These are phyloP conservation scores for Myzus persicae DNA, from an alignment of 1,140 invertebrate species.

Conservation along the genomic window DNA sequence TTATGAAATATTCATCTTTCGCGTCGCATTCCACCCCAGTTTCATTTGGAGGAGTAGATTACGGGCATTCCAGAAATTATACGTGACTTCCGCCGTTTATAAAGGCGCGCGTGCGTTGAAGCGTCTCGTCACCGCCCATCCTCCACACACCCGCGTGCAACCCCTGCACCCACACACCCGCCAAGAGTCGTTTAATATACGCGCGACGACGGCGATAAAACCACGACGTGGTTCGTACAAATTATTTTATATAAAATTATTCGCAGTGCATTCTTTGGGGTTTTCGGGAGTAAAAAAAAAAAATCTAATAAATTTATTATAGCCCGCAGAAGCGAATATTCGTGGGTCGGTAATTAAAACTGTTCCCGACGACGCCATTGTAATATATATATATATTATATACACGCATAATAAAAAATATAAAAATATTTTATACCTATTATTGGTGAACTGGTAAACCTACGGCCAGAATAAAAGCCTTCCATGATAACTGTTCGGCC, in stretches of 20 bases:
- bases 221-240: not conserved
- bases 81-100: not conserved
- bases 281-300: constrained; percentile 3
- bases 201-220: not conserved
- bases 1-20: constrained; percentile 29
- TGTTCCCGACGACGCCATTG: not conserved
- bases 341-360: not conserved
- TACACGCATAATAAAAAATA: not conserved
- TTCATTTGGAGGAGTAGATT: not conserved
- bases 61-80: constrained; percentile 24
- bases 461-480: not conserved
- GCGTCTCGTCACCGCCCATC: not conserved
- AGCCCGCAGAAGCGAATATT: not conserved
- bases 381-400: not conserved
- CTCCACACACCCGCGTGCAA: too few relatives aligned
- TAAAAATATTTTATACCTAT: not conserved
- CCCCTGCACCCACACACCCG: not conserved
- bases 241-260: constrained; percentile 4
- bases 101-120: not conserved
- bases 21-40: constrained; percentile 22
- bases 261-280: not conserved
- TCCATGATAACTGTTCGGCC: not conserved
- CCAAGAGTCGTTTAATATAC: not conserved
- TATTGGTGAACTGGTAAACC: not conserved
- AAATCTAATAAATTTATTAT: constrained; percentile 4